Conservation (phyloP, 2,888 invertebrate species). For the Bellardia pandia region DNA sequence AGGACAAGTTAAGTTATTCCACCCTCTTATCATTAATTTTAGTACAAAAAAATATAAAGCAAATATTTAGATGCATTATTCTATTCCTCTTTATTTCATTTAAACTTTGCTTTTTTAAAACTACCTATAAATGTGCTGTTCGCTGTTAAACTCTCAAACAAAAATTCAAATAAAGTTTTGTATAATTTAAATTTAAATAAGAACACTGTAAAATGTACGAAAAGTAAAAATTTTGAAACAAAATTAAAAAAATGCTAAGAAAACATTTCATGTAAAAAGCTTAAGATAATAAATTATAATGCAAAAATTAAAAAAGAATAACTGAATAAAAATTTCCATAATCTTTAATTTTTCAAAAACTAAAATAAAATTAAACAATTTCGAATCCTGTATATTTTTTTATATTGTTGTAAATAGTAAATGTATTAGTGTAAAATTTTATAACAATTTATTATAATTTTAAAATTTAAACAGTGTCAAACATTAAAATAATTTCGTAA, state of each 20-base stretch:
- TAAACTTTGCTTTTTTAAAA: background rate
- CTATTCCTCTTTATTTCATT: background rate
- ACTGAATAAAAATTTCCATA: background rate
- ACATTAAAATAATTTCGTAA: conserved; percentile 24
- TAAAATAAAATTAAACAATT: conserved; percentile 14
- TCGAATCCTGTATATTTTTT: conserved; percentile 60
- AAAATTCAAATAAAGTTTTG: conserved; percentile 21
- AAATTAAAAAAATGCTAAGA: conserved; percentile 3
- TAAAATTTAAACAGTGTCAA: conserved; percentile 53
- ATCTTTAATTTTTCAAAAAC: background rate
- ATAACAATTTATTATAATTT: conserved; percentile 37
- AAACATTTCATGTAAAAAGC: conserved; percentile 27
- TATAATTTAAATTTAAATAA: conserved; percentile 38
- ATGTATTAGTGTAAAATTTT: conserved; percentile 59
- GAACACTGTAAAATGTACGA: conserved; percentile 18
- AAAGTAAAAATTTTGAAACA: conserved; percentile 4
- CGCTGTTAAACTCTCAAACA: background rate
- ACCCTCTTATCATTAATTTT: too few species aligned
- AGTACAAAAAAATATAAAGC: too few species aligned
- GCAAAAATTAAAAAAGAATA: background rate
- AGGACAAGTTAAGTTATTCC: too few species aligned
- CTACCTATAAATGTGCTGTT: background rate
- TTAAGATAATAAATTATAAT: conserved; percentile 11
- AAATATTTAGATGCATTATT: too few species aligned
- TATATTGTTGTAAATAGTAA: conserved; percentile 63